Base-by-base conservation (phyloP, 2,113 vertebrate species). In the Ictalurus furcatus region DNA sequence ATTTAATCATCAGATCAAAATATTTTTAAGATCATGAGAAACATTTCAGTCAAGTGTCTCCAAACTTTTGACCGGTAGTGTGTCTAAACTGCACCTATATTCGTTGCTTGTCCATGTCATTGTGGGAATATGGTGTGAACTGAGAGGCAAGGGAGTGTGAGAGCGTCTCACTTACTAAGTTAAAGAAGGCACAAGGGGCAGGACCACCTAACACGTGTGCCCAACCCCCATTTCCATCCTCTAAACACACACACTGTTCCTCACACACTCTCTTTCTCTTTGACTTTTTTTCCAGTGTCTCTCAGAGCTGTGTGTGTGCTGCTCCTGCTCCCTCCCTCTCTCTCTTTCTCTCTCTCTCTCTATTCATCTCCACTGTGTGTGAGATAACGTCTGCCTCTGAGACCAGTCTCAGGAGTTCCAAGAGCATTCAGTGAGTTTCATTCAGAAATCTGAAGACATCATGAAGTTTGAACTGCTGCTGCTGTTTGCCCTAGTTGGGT, bases 221-320 rank as follows among this genome's bases (percentile, higher is more conserved):
- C 88, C 88, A 90, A 78, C 90, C 90, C 89, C 90, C 89, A 82
- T 89, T 85, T 89, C 71, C 85, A 58, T 61, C 89, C 90, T 84
- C 63, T 86, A 13, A 84, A 88, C 84, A 88, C 87, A 88, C 74
- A 80, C 81, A 88, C 90, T 61, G 13, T 58, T 78, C 44, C 76
- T 54, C 63, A 88, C 63, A 88, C 88, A 78, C 69, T 52, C 83
- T 78, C 65, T 65, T 80, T 90, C 87, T 84, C 83, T 88, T 84
- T 76, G 44, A 48, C 82, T 85, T 78, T 90, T 71, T 85, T 67
- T 23, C 13, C 83, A 86, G 83, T 83, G 88, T 69, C 81, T 85
- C 48, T 58, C 86, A 86, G 76, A 88, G 25, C 40, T 74, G 69
- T 76, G 40, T 76, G 37, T n/a, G 82, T 84, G 86, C 86, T 86